Base-by-base conservation (phyloP, 2,797 vertebrate species). In the Lepus townsendii region DNA sequence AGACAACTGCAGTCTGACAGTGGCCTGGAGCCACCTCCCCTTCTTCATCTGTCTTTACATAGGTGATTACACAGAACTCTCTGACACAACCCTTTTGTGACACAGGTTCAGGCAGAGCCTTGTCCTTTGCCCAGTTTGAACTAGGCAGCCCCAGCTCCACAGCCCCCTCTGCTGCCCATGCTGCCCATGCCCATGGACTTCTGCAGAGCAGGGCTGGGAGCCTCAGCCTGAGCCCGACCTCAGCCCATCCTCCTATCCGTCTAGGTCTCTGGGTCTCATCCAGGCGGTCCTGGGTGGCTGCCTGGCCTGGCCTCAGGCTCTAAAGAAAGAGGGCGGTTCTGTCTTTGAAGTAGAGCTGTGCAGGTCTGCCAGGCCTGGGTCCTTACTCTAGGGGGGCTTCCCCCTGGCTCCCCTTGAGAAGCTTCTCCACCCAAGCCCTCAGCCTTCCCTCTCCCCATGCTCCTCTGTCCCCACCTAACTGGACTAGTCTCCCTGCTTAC, bases 131-230 rank as follows among this genome's bases (percentile, higher is more conserved):
- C n/a, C 50, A 79, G 78, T 90, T 68, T 84, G 42, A 71, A 73
- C 69, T 26, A 12, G 27, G 77, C 54, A 10, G 26, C 62, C 65
- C 72, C 73, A 68, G 90, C 79, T 87, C 86, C 73, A 86, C 4
- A 90, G 96, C 82, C 72, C 77, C 88, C 88, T 77, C 95, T 96
- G 90, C 93, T 95, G 79, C 27, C 77, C 38, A 22, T 52, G 32
- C 32, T 32, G 32, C 32, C 32, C 32, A 32, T 32, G 32, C 32
- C 32, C 32, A 32, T 32, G 47, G n/a, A 52, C 32, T 86, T 69
- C 35, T 89, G 73, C 68, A 89, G 76, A n/a, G 26, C 27, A 57
- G 60, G 79, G 57, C 8, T 8, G 19, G 35, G 27, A 65, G 47
- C 62, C 80, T 78, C 1, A 0, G 19, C 90, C 75, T 47, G 52